A percentile compares a stretch with the other conserved stretches of the same genome.
Conservation (phyloP, 2,888 invertebrate genomes). For the Eubasilissa splendida region DNA sequence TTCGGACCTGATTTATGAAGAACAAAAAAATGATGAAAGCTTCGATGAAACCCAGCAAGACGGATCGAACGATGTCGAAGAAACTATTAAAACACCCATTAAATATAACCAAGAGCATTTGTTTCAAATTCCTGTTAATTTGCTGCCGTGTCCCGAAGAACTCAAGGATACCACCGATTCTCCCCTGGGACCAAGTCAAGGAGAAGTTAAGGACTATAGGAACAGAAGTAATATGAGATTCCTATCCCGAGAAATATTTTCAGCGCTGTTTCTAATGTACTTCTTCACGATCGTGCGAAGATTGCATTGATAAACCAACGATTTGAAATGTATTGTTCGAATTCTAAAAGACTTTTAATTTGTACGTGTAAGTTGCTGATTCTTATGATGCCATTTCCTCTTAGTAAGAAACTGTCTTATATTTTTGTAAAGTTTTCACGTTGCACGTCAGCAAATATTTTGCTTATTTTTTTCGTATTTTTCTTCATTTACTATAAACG, state of each 20-base stretch:
- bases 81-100: neutral
- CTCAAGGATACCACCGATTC: conserved; percentile 60
- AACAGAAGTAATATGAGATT: conserved; percentile 30
- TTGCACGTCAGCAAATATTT: neutral
- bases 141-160: conserved; percentile 70
- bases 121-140: conserved; percentile 66
- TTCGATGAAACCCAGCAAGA: conserved; percentile 51
- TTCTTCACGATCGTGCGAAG: conserved; percentile 6
- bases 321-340: neutral
- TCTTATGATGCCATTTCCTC: conserved; percentile 1
- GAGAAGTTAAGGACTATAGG: conserved; percentile 56
- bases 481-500: neutral
- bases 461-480: neutral
- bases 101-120: conserved; percentile 61
- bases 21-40: conserved; percentile 41
- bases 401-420: neutral
- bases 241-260: neutral
- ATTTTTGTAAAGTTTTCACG: neutral
- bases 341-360: neutral
- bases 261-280: neutral
- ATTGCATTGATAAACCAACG: conserved; percentile 7
- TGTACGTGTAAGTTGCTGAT: neutral
- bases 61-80: conserved; percentile 39
- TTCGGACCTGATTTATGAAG: conserved; percentile 29
- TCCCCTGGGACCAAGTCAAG: conserved; percentile 50